These are phyloP conservation scores for Parnassius glacialis DNA, from an alignment of 2,888 invertebrate genomes.

Conservation along the genomic window DNA sequence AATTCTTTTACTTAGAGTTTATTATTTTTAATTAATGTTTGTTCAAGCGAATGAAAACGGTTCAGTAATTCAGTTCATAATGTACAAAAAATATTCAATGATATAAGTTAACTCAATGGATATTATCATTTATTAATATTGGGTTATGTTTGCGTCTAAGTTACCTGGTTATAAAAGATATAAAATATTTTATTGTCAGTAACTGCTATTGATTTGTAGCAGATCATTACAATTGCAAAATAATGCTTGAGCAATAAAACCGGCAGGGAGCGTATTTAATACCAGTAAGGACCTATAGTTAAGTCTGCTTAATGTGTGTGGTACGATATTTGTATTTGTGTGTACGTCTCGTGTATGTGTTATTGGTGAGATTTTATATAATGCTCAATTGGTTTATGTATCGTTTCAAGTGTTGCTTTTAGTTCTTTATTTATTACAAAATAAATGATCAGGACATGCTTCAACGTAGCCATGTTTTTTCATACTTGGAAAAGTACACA, in stretches of 20 bases:
- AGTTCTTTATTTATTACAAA: too few species aligned
- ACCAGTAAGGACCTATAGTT: constrained; percentile 9
- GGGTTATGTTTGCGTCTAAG: not conserved
- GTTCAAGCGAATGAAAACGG: constrained; percentile 1
- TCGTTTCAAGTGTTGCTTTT: too few species aligned
- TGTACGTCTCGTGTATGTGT: not conserved
- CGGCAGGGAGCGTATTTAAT: constrained; percentile 12
- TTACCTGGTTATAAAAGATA: not conserved
- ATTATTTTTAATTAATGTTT: constrained; percentile 1
- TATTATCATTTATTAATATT: not conserved
- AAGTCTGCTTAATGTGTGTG: not conserved
- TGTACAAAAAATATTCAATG: not conserved
- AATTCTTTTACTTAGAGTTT: not conserved
- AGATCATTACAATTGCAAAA: constrained; percentile 21
- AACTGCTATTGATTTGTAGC: constrained; percentile 14
- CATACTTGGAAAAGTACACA: too few species aligned
- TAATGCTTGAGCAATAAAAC: constrained; percentile 20
- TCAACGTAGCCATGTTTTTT: too few species aligned
- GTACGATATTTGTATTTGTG: not conserved
- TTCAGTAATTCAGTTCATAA: not conserved
- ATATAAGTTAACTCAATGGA: not conserved
- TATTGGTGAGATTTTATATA: too few species aligned
- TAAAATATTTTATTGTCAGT: not conserved
- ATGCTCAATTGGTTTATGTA: too few species aligned
- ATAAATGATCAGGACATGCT: too few species aligned